Base-by-base conservation (phyloP, 1,140 invertebrate species). In the Heliconius congener region DNA sequence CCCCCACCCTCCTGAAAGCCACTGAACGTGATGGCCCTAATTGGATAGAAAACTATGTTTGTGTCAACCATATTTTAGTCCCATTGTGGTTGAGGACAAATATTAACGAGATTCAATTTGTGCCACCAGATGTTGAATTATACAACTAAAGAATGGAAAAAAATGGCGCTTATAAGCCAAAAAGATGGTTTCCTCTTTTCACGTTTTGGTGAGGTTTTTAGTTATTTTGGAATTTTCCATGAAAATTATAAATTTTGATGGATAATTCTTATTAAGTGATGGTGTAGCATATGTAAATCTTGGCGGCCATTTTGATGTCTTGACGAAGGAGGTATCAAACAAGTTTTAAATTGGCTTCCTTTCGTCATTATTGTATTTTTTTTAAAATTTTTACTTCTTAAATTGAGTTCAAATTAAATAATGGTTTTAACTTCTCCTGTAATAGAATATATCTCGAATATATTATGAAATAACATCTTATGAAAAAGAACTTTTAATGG, bases 31-130 rank as follows among this genome's bases (percentile, higher is more conserved):
- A 66, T 66, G 60, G 27, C 60, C 23, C 13, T 11, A 30, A 30
- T 66, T 66, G 60, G n/a, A 66, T n/a, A 30, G 23, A 6, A 60
- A 13, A 66, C 57, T 27, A 60, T 27, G 27, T 66, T 66, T 66
- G 60, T 66, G 60, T 66, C 60, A 66, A 66, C 23, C 60, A 66
- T 66, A 66, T 66, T 66, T n/a, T 27, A 16, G 60, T 66, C 27
- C 23, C 60, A 27, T 30, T 66, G 60, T 66, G 60, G 60, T 30
- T 66, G 60, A 66, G 60, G 9, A 66, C 60, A 66, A 66, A 66
- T n/a, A 30, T 66, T 66, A 30, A 66, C 1, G 8, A 27, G 60
- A 27, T 57, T 57, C 60, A 30, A 66, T 66, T 30, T 30, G 23
- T 27, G 60, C 60, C 13, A 66, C 13, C 57, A 60, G 13, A 55